Base-by-base conservation (phyloP, 2,888 invertebrate species). In the Ferrisia virgata region DNA sequence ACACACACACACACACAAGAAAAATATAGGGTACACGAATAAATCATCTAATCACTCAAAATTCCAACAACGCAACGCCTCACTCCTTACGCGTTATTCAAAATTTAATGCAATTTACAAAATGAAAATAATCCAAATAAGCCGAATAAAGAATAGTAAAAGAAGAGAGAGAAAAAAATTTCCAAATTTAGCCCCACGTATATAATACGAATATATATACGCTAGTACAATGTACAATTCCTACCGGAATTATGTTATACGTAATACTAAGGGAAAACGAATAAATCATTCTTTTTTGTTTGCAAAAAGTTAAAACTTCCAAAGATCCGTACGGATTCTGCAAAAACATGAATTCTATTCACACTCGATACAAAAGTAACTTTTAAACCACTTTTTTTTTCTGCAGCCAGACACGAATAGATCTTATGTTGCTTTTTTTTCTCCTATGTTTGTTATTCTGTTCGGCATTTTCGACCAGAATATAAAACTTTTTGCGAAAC, bases 351-450 rank as follows among this genome's bases (percentile, higher is more conserved):
- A 79, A 79, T 79, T 79, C 79, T 79, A 79, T 79, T 79, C 79
- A 79, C 79, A 79, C 79, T 79, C 79, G 79, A 79, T 79, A 79
- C 79, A 79, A 79, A 79, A 79, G 79, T 79, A 43, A 79, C 47
- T 79, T 79, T 79, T 79, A 79, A 79, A 79, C 79, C 79, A 47
- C 43, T 47, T 79, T 79, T 79, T n/a, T n/a, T 79, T 79, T 79
- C 72, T n/a, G 33, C 72, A 72, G 28, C 72, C 72, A 72, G 72
- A 72, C 72, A 72, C 72, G 72, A 72, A 72, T 72, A 72, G 72
- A 72, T 72, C 72, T 72, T 72, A 72, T 72, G 72, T 72, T 72
- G 72, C 72, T 72, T 72, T 72, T 72, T 72, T 72, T 72, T 28
- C 28, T 18, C 15, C 72, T 72, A 72, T 72, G 72, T 72, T 72